A percentile compares a stretch with the other conserved stretches of the same genome.
These are phyloP conservation scores for Empidonax traillii DNA, from an alignment of 2,113 vertebrate genomes.

Conservation along the genomic window DNA sequence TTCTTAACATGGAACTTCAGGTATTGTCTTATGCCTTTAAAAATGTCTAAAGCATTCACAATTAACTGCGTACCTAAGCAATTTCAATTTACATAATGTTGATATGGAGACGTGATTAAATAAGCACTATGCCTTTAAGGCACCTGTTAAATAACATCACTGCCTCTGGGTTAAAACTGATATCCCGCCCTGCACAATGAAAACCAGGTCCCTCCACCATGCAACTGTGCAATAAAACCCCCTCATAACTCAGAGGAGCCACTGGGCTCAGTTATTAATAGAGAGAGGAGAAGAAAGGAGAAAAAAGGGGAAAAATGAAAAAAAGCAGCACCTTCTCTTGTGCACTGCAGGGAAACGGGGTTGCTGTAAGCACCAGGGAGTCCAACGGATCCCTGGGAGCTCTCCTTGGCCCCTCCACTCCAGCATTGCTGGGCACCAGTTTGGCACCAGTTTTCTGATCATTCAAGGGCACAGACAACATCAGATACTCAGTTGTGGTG, in stretches of 20 bases:
- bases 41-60: constrained; percentile 70
- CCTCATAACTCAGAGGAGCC: constrained; percentile 40
- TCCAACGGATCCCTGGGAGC: not conserved
- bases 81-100: constrained; percentile 72
- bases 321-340: not conserved
- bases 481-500: not conserved
- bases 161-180: constrained; percentile 61
- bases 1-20: constrained; percentile 74
- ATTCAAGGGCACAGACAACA: not conserved
- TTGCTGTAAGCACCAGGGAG: not conserved
- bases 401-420: not conserved
- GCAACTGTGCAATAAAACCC: constrained; percentile 46
- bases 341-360: not conserved
- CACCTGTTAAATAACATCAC: constrained; percentile 73
- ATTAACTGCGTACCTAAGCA: constrained; percentile 72
- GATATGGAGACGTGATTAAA: constrained; percentile 69
- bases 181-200: constrained; percentile 29
- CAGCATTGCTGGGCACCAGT: accelerated
- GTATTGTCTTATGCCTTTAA: constrained; percentile 74
- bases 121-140: constrained; percentile 61
- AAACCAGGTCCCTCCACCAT: constrained; percentile 31
- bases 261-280: constrained; percentile 55
- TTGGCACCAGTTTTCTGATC: not conserved
- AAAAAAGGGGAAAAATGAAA: not conserved
- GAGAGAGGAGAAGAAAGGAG: not conserved